A percentile compares a stretch with the other conserved stretches of the same genome.
Evolutionary conservation across 2,113 vertebrate species (phyloP).

Genomic region (Callaeas wilsoni): DNA sequence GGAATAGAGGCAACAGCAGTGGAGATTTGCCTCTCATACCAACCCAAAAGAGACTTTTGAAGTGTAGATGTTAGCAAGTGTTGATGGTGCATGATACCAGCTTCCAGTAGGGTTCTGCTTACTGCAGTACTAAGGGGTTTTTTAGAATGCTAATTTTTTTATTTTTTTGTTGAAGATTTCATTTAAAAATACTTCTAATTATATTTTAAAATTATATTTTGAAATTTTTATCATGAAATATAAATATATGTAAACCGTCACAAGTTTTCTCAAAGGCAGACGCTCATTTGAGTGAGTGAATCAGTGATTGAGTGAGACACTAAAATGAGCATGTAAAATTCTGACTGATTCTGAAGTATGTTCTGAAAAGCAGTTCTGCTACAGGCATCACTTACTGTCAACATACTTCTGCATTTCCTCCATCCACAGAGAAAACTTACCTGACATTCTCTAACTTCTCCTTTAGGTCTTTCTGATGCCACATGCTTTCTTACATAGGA

Average conservation of each 20-base stretch:
- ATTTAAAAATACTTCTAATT: background rate
- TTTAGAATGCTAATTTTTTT: background rate
- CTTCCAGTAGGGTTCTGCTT: background rate
- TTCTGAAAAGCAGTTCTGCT: background rate
- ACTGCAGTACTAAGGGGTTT: background rate
- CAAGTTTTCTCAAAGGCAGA: background rate
- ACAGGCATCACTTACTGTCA: background rate
- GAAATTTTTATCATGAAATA: background rate
- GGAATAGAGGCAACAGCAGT: background rate
- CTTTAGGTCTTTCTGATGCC: background rate
- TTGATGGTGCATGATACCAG: background rate
- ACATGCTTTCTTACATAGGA: background rate
- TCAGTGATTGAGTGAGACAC: background rate
- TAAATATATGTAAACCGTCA: background rate
- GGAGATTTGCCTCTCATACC: background rate
- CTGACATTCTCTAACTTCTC: background rate
- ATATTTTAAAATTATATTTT: background rate
- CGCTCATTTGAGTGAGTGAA: background rate
- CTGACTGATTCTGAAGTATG: background rate
- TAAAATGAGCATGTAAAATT: background rate
- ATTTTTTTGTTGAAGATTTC: background rate
- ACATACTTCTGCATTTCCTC: background rate
- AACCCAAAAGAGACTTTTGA: background rate
- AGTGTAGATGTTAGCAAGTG: background rate
- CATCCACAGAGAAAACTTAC: background rate